Evolutionary conservation across 2,888 invertebrate species (phyloP).

Genomic region (Pomacea canaliculata): DNA sequence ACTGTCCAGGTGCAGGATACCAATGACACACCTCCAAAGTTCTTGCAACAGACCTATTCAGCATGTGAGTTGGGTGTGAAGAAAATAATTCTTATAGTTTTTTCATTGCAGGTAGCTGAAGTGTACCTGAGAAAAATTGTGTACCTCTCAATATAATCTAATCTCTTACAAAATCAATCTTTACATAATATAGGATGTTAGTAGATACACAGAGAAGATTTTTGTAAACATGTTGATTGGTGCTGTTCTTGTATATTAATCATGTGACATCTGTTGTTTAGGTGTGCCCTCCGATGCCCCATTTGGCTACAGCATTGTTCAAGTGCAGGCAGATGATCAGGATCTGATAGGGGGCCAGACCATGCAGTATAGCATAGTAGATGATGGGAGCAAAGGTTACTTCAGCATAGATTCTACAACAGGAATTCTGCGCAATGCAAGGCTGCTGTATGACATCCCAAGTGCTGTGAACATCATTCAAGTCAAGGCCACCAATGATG

Average conservation of each 20-base stretch:
- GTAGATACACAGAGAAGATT: no score
- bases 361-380: constrained; percentile 33
- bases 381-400: constrained; percentile 26
- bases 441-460: constrained; percentile 45
- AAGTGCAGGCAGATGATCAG: constrained; percentile 47
- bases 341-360: constrained; percentile 40
- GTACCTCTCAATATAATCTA: no score
- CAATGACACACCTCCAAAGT: constrained; percentile 83
- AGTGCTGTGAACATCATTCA: constrained; percentile 39
- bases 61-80: constrained; percentile 73
- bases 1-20: constrained; percentile 75
- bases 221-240: no score
- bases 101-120: no score
- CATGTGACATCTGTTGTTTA: constrained; percentile 23
- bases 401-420: constrained; percentile 45
- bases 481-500: constrained; percentile 35
- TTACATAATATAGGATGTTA: no score
- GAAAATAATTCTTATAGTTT: no score
- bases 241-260: no score
- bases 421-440: constrained; percentile 51
- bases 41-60: constrained; percentile 78
- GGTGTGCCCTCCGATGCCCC: constrained; percentile 63
- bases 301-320: constrained; percentile 58
- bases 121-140: no score
- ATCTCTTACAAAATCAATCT: no score